Evolutionary conservation across 2,888 invertebrate genomes (phyloP).

Genomic region (Strigamia crassipes): DNA sequence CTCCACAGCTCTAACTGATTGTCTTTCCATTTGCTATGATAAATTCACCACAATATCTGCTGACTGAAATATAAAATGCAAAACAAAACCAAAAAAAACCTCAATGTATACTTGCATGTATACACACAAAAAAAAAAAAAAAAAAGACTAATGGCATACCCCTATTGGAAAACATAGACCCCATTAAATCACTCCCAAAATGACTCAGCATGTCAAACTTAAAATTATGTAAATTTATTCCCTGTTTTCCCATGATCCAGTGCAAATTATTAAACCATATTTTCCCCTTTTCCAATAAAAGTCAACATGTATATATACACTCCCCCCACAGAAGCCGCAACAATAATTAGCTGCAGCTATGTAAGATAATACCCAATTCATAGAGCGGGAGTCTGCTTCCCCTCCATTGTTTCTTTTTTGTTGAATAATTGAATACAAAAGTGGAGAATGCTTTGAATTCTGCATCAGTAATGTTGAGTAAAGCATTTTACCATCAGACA

Average conservation of each 20-base stretch:
- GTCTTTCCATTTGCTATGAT: background rate
- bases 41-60: background rate
- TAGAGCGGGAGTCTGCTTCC: no score
- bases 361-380: background rate
- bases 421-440: background rate
- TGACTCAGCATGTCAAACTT: background rate
- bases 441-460: background rate
- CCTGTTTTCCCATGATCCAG: background rate
- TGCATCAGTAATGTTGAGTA: background rate
- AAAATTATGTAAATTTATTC: background rate
- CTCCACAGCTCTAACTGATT: background rate
- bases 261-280: background rate
- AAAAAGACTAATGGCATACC: background rate
- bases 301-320: slow-evolving; percentile 10
- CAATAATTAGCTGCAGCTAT: background rate
- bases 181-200: background rate
- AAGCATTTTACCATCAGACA: background rate
- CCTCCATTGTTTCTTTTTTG: background rate
- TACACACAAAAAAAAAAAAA: background rate
- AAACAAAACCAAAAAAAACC: background rate
- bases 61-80: background rate
- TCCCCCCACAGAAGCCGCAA: background rate
- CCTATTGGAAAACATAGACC: background rate
- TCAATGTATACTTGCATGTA: no score
- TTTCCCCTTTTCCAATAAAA: background rate